Evolutionary conservation across 2,797 vertebrate species (phyloP).

Genomic region (Notoglanidium macrostoma): DNA sequence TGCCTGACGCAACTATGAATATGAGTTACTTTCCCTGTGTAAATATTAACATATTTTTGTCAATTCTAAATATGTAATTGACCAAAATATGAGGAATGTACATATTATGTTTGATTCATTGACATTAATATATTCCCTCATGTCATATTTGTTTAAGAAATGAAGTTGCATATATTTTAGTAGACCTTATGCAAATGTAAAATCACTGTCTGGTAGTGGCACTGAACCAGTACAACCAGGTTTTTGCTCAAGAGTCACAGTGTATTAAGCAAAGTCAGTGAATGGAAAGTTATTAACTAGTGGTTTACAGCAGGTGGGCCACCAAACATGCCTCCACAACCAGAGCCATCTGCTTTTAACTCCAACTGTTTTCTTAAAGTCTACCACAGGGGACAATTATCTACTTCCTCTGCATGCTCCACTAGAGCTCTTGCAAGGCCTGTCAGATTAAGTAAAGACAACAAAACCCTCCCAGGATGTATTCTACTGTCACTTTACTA

Average conservation of each 20-base stretch:
- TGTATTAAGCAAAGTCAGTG: not conserved
- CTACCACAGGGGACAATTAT: conserved; percentile 7
- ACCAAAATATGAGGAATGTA: not conserved
- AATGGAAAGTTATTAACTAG: conserved; percentile 4
- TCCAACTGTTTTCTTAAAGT: conserved; percentile 6
- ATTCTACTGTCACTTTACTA: not conserved
- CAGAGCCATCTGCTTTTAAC: conserved; percentile 17
- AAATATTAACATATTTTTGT: not conserved
- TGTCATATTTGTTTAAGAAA: not conserved
- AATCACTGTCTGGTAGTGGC: not conserved
- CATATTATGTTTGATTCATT: not conserved
- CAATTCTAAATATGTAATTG: not conserved
- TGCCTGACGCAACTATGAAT: not conserved
- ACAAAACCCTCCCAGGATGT: conserved; percentile 20
- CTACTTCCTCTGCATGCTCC: conserved; percentile 18
- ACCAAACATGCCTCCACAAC: not conserved
- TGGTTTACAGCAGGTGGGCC: conserved; percentile 17
- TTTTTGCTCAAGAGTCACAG: not conserved
- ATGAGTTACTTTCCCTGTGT: not conserved
- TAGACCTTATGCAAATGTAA: not conserved
- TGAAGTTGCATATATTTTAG: not conserved
- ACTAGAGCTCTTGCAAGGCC: not conserved
- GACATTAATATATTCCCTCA: not conserved
- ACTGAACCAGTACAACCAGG: not conserved
- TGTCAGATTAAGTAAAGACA: not conserved